Evolutionary conservation across 2,113 vertebrate species (phyloP).

Genomic region (Uria lomvia): DNA sequence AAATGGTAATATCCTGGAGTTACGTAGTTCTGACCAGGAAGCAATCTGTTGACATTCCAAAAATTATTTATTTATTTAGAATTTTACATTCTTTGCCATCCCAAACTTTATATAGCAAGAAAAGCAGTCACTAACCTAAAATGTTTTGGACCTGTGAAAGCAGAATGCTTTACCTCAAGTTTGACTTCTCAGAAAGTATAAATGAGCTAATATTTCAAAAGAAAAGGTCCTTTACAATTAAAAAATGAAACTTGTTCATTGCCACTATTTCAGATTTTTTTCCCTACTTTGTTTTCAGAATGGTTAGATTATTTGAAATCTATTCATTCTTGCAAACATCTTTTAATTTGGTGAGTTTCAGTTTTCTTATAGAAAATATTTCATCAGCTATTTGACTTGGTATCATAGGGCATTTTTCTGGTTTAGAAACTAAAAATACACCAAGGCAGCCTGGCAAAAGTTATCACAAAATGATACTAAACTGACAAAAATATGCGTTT

Average conservation of each 20-base stretch:
- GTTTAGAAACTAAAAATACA: not conserved
- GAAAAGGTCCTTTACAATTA: not conserved
- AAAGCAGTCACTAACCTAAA: not conserved
- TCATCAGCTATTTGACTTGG: not conserved
- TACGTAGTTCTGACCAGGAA: not conserved
- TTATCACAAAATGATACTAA: not conserved
- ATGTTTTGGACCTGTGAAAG: not conserved
- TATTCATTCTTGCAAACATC: not conserved
- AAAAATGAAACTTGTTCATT: not conserved
- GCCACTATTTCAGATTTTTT: not conserved
- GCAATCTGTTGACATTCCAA: not conserved
- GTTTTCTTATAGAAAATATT: not conserved
- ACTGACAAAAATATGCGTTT: not conserved
- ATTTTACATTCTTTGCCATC: not conserved
- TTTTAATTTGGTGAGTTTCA: not conserved
- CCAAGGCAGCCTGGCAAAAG: not conserved
- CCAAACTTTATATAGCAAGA: not conserved
- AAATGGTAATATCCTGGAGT: not conserved
- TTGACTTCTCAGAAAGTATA: not conserved
- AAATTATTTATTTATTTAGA: not conserved
- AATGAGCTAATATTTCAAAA: not conserved
- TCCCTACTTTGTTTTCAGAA: not conserved
- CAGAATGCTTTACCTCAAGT: not conserved
- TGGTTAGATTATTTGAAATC: not conserved
- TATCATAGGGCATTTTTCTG: not conserved